These are phyloP conservation scores for Muschampia plurimacula DNA, from an alignment of 2,888 invertebrate genomes.

Conservation along the genomic window DNA sequence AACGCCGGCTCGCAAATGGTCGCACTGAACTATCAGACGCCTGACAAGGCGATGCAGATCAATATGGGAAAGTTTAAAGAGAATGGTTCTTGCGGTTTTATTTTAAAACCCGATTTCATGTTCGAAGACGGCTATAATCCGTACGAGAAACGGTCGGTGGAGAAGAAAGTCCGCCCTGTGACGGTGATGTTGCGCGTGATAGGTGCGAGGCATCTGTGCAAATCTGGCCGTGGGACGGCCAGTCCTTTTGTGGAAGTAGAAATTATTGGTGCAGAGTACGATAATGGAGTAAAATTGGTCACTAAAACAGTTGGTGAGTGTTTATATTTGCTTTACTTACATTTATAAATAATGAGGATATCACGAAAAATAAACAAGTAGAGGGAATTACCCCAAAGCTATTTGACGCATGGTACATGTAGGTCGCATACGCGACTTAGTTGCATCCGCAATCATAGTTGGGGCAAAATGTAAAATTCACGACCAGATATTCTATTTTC, in stretches of 20 bases:
- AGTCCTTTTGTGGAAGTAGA: slow-evolving; percentile 98
- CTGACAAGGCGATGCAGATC: slow-evolving; percentile 95
- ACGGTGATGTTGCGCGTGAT: slow-evolving; percentile 91
- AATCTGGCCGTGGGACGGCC: slow-evolving; percentile 93
- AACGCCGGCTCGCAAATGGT: slow-evolving; percentile 98
- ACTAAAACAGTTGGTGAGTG: slow-evolving; percentile 93
- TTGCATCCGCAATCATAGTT: no score
- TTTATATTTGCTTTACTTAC: not conserved
- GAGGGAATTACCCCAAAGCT: no score
- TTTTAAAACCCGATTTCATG: slow-evolving; percentile 97
- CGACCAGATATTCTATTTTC: no score
- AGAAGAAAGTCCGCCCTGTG: slow-evolving; percentile 70
- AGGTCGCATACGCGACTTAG: no score
- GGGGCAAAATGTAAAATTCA: no score
- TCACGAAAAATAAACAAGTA: no score
- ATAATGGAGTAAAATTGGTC: slow-evolving; percentile 92
- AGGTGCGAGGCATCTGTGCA: slow-evolving; percentile 95
- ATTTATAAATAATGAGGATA: no score
- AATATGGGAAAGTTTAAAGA: slow-evolving; percentile 97
- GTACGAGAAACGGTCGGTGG: slow-evolving; percentile 87
- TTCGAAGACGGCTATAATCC: slow-evolving; percentile 92
- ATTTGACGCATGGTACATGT: no score
- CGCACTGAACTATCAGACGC: slow-evolving; percentile 98
- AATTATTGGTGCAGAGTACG: slow-evolving; percentile 94
- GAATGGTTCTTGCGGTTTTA: slow-evolving; percentile 97